Evolutionary conservation across 2,797 vertebrate species (phyloP), one percentile per base, ranked within the genome.

Genomic region (Apogon talboti): DNA sequence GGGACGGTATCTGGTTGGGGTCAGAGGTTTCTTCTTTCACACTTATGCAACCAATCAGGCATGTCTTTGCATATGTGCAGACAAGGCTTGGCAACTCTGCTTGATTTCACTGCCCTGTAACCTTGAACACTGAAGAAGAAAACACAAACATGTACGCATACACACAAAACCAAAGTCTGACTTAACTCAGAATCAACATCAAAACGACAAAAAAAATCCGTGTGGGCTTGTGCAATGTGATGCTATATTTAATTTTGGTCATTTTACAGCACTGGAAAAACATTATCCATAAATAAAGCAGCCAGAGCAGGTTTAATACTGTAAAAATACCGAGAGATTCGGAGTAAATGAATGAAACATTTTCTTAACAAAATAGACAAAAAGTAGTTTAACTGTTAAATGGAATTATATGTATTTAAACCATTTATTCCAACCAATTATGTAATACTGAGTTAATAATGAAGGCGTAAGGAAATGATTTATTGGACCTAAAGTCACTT

Each of bases 11-110:
- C 77, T 65, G 73, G 72, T 81, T 64, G 76, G 59, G 84, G 85
- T 79, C 81, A 83, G 60, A 80, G 75, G 83, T 83, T 85, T 90
- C 79, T 78, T 40, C 83, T 90, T 91, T 87, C 87, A 72, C 62
- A 74, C 58, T 87, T 87, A 85, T 65, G 76, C 66, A 89, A 90
- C 43, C 63, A 37, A 69, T 69, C 46, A 76, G 71, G 76, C 79
- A 82, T 2, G 66, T 86, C 80, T 83, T 72, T 82, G 76, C 81
- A 72, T 74, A 75, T 19, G 47, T 41, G 65, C 48, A 46, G 55
- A 81, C 21, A 53, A 54, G 43, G 72, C 75, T 78, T 87, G 87
- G 86, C 83, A 82, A 67, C 49, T 59, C 73, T 48, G 51, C 54
- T 70, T 61, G 68, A 81, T 78, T 85, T 84, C 48, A 51, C 74